phyloP scores from a whole-genome alignment of 1,140 invertebrate species.

The Scaptomyza graminum region DNA sequence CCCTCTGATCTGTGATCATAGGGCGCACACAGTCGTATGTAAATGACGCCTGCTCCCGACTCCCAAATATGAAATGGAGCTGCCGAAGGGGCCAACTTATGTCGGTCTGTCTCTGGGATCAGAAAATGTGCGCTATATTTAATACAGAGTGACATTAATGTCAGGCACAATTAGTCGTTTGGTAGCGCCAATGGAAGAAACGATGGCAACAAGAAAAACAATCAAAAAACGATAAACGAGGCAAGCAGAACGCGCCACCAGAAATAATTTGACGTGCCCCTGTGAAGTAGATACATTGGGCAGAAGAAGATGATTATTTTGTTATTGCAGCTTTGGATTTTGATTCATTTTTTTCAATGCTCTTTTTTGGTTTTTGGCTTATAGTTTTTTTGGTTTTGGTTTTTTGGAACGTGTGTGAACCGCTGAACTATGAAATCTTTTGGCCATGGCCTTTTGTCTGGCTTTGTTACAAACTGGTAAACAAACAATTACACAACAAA shows the following conservation, averaged over 20 bases:
- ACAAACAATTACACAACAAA: conserved; percentile 79
- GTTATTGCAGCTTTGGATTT: conserved; percentile 77
- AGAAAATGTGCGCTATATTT: conserved; percentile 68
- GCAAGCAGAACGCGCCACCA: conserved; percentile 51
- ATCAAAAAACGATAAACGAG: conserved; percentile 76
- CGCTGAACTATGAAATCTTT: conserved; percentile 66
- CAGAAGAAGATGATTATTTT: conserved; percentile 33
- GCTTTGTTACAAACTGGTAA: conserved; percentile 72
- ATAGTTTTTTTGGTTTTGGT: too few species aligned
- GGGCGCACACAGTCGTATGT: background rate
- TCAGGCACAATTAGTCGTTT: conserved; percentile 71
- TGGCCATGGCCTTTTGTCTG: conserved; percentile 72
- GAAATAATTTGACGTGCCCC: conserved; percentile 73
- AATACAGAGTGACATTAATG: conserved; percentile 80
- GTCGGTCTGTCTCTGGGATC: background rate
- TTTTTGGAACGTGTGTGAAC: conserved; percentile 74
- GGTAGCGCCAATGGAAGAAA: conserved; percentile 56
- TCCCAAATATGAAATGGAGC: conserved; percentile 79
- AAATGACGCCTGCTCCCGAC: conserved; percentile 32
- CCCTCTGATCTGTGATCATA: conserved; percentile 22
- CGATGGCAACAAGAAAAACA: conserved; percentile 59
- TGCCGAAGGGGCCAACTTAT: background rate
- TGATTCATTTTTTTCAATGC: conserved; percentile 56
- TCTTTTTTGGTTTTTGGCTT: conserved; percentile 6
- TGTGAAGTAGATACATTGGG: conserved; percentile 25